Percentiles rank a stretch among this genome's conserved stretches.
These are phyloP conservation scores for Struthio camelus DNA, from an alignment of 2,113 vertebrate genomes.

Conservation along the genomic window DNA sequence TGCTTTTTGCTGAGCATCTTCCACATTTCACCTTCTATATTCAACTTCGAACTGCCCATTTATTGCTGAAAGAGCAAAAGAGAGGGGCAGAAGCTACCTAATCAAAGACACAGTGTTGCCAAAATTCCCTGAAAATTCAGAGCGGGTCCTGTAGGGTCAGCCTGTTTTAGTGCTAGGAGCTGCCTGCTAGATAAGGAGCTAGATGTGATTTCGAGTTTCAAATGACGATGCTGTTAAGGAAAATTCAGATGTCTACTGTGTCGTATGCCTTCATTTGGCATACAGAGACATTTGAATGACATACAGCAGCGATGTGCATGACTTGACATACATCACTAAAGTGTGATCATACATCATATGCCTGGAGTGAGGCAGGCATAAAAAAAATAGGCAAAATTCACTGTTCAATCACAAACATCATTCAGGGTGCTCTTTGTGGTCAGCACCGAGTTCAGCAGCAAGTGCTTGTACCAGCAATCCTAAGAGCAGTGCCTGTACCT, in stretches of 20 bases:
- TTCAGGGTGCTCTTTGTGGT: background rate
- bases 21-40: background rate
- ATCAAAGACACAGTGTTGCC: background rate
- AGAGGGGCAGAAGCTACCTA: background rate
- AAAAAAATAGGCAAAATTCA: background rate
- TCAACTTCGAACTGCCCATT: background rate
- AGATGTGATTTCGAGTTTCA: background rate
- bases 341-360: rapidly evolving
- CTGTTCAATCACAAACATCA: rapidly evolving
- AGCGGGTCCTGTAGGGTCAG: background rate
- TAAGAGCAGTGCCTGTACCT: background rate
- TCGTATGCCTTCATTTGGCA: background rate
- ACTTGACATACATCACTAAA: rapidly evolving
- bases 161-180: background rate
- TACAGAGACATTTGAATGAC: background rate
- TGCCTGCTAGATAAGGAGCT: background rate
- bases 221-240: background rate
- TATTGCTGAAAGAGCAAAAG: background rate
- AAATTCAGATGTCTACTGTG: background rate
- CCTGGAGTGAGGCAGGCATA: background rate
- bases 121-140: background rate
- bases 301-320: background rate
- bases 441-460: background rate
- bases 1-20: background rate
- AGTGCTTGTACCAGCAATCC: background rate